Evolutionary conservation across 1,140 invertebrate genomes (phyloP), one percentile per base, ranked within the genome.

Genomic region (Lepidurus arcticus): DNA sequence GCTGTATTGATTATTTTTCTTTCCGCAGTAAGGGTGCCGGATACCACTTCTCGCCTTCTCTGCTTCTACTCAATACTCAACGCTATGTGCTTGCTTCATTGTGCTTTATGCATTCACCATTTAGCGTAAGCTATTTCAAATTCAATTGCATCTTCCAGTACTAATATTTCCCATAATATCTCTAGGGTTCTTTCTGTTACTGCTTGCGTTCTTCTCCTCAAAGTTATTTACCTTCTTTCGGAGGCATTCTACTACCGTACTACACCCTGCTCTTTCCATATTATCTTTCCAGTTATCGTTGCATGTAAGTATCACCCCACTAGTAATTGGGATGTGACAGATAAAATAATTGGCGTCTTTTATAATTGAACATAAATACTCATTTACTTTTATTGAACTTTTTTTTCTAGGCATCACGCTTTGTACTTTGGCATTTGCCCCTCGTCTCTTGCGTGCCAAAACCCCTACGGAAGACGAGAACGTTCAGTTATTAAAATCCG

Each of bases 51-150:
- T 42, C 65, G 73, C 7, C 44, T 74, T 44, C 73, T 78, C 3
- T 47, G 74, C 26, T n/a, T 34, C 42, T 78, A 78, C 11, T 78
- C 78, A 1, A 42, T 74, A 42, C 11, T 44, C 43, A 78, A 78
- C 53, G 78, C 65, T 4, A 45, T 24, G 2, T 47, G 74, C 26
- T 73, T 78, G 45, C 43, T 78, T n/a, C 73, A 43, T 16, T 74
- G 78, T 74, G 78, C 78, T 1, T 44, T 78, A 24, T 78, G 78
- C 73, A 78, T 78, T 44, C 78, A 78, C 21, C 78, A 78, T 26
- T 78, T 73, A 44, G 44, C 78, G 78, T 78, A 78, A 78, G 78
- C 26, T n/a, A 26, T 47, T 4, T 16, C 16, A 16, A 47, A 76
- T 9, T 9, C n/a, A 16, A 47, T n/a, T 47, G 1, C 42, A 9